phyloP scores from a whole-genome alignment of 2,888 invertebrate species.

The Apamea epomidion region DNA sequence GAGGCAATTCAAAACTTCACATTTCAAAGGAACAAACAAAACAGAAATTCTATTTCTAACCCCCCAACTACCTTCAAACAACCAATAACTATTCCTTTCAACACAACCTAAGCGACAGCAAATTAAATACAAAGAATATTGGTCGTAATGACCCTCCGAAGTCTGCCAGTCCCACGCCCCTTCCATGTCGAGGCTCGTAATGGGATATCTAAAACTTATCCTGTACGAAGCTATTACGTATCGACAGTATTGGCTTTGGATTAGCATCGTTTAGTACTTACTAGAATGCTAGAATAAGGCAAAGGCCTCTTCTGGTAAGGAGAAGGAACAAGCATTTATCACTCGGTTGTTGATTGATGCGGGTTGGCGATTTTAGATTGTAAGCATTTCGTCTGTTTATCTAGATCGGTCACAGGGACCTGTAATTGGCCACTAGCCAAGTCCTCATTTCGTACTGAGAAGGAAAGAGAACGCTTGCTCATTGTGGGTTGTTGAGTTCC shows the following conservation, averaged over 20 bases:
- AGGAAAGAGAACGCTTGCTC: background rate
- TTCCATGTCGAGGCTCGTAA: conserved; percentile 78
- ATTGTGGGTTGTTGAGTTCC: background rate
- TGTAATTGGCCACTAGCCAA: background rate
- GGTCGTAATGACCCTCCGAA: conserved; percentile 67
- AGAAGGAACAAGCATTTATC: background rate
- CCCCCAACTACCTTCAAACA: conserved; percentile 12
- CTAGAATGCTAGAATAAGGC: background rate
- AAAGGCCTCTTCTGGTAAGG: background rate
- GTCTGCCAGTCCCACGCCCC: conserved; percentile 72
- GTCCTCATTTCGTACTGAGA: background rate
- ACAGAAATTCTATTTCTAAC: background rate
- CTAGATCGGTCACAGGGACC: too few species aligned
- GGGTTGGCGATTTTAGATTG: background rate
- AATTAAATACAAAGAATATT: conserved; percentile 69
- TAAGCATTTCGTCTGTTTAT: background rate
- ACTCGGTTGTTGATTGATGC: background rate
- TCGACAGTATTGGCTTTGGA: conserved; percentile 44
- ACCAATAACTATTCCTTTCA: conserved; percentile 49
- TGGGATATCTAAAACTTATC: conserved; percentile 70
- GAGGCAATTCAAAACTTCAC: background rate
- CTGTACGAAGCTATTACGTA: conserved; percentile 52
- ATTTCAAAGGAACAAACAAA: background rate
- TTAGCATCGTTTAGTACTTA: conserved; percentile 23
- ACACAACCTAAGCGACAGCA: conserved; percentile 38